phyloP scores from a whole-genome alignment of 2,797 vertebrate species.

The Acrocephalus scirpaceus region DNA sequence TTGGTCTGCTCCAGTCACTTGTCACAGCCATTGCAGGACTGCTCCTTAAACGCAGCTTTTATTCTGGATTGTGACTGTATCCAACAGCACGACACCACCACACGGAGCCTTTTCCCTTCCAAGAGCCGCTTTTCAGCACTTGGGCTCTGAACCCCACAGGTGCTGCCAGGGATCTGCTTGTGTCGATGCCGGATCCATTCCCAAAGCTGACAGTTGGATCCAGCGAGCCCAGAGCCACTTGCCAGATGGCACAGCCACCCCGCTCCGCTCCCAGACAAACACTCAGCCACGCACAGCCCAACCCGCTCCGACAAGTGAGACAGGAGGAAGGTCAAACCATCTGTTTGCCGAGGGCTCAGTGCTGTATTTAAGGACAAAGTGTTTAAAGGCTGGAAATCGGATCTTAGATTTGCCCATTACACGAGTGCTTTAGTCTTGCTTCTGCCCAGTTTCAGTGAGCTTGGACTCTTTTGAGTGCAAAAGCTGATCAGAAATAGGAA shows the following conservation, averaged over 20 bases:
- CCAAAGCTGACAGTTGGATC: neutral
- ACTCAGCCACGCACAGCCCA: neutral
- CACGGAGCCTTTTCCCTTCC: neutral
- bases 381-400: neutral
- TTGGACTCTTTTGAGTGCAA: neutral
- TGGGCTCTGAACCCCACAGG: neutral
- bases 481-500: neutral
- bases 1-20: neutral
- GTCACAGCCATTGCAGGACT: neutral
- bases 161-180: neutral
- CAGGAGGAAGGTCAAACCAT: slow-evolving; percentile 26
- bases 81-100: accelerated
- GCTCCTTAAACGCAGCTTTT: neutral
- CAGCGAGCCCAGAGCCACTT: neutral
- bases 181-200: accelerated
- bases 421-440: neutral
- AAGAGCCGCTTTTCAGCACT: neutral
- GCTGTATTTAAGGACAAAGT: neutral
- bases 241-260: neutral
- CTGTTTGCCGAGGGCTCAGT: neutral
- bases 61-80: neutral
- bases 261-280: neutral
- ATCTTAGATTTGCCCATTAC: neutral
- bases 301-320: neutral
- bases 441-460: neutral